These are phyloP conservation scores for Volucella inflata DNA, from an alignment of 2,888 invertebrate species.

Conservation along the genomic window DNA sequence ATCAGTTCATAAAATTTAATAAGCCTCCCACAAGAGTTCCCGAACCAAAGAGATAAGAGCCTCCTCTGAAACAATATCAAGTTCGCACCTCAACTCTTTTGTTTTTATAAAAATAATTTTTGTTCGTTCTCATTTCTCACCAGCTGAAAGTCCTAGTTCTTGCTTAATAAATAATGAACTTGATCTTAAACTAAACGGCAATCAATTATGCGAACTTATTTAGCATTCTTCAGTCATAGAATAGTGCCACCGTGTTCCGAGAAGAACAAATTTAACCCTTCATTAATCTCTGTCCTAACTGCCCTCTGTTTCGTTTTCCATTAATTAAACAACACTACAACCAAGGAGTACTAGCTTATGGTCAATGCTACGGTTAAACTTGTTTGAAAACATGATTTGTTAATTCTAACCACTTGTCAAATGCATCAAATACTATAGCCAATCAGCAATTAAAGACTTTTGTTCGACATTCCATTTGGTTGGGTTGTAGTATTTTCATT, in stretches of 20 bases:
- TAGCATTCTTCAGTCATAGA: neutral
- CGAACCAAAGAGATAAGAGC: too few relatives aligned
- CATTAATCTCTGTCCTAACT: conserved; percentile 36
- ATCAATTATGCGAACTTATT: too few relatives aligned
- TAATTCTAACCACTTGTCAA: conserved; percentile 26
- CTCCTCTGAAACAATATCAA: neutral
- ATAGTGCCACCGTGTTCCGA: neutral
- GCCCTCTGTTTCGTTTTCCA: conserved; percentile 34
- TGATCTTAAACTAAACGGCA: neutral
- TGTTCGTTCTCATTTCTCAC: neutral
- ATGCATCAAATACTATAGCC: conserved; percentile 14
- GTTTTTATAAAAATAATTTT: neutral
- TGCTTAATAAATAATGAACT: neutral
- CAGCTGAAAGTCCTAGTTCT: neutral
- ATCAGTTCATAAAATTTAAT: too few relatives aligned
- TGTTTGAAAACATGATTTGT: neutral
- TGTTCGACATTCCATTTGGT: conserved; percentile 28
- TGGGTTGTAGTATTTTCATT: neutral
- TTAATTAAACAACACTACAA: neutral
- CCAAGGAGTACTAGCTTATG: neutral
- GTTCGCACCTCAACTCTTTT: conserved; percentile 57
- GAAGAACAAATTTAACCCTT: neutral
- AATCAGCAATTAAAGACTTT: conserved; percentile 42
- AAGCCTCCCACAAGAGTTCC: too few relatives aligned
- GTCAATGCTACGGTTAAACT: neutral